phyloP scores from a whole-genome alignment of 1,140 invertebrate genomes.

The Cherax destructor region DNA sequence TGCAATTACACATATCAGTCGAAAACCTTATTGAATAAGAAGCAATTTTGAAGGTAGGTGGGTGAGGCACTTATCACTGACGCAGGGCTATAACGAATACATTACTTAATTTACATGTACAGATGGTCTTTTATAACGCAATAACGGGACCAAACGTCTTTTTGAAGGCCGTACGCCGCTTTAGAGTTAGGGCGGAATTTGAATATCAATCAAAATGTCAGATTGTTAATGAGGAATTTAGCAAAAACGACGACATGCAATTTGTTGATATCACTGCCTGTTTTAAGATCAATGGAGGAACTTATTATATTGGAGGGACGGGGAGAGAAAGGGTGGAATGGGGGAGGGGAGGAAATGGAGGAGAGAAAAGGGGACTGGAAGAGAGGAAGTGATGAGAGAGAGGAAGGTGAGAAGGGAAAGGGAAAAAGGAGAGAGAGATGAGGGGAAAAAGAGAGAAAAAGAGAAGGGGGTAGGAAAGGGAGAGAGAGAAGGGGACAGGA shows the following conservation, averaged over 20 bases:
- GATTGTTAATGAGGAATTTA: constrained; percentile 15
- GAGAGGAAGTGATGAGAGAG: constrained; percentile 10
- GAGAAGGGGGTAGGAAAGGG: neutral
- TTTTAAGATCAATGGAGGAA: constrained; percentile 17
- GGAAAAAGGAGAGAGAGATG: neutral
- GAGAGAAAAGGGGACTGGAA: neutral
- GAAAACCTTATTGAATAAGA: constrained; percentile 30
- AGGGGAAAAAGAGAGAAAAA: constrained; percentile 8
- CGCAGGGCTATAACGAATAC: constrained; percentile 31
- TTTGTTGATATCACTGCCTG: neutral
- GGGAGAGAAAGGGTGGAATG: too few relatives aligned
- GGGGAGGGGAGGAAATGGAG: neutral
- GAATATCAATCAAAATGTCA: constrained; percentile 37
- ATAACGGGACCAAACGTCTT: constrained; percentile 15
- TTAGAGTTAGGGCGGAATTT: constrained; percentile 37
- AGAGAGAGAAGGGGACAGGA: too few relatives aligned
- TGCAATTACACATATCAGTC: constrained; percentile 37
- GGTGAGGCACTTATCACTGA: neutral
- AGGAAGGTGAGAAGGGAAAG: too few relatives aligned
- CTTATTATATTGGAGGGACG: neutral
- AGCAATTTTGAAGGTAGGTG: constrained; percentile 20
- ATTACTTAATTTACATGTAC: constrained; percentile 47
- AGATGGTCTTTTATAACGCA: constrained; percentile 33
- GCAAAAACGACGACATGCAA: constrained; percentile 10
- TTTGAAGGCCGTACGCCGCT: constrained; percentile 17